A percentile compares a stretch with the other conserved stretches of the same genome.
Evolutionary conservation across 2,888 invertebrate species (phyloP).

Genomic region (Panopea generosa): DNA sequence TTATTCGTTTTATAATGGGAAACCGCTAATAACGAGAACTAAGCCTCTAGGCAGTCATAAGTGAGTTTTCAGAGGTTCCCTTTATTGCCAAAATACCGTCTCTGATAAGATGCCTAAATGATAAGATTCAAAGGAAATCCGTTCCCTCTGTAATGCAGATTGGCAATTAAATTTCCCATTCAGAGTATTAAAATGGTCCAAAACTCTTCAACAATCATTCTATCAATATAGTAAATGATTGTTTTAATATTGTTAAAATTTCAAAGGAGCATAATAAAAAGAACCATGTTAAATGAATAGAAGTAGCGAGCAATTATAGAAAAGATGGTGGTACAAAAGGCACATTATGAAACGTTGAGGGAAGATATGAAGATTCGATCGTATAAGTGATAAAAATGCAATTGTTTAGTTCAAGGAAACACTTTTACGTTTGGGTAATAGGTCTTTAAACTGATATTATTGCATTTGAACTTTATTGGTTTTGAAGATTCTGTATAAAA

Average conservation of each 20-base stretch:
- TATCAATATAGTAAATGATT: slow-evolving; percentile 5
- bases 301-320: no score
- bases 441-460: no score
- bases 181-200: neutral
- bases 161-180: neutral
- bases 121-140: slow-evolving; percentile 40
- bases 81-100: slow-evolving; percentile 22
- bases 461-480: no score
- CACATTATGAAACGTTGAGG: no score
- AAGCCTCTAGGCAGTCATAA: slow-evolving; percentile 15
- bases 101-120: slow-evolving; percentile 27
- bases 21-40: slow-evolving; percentile 12
- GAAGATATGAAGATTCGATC: no score
- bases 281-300: no score
- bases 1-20: slow-evolving; percentile 24
- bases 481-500: no score
- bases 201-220: neutral
- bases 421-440: no score
- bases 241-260: slow-evolving; percentile 3
- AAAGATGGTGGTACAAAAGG: no score
- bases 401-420: neutral
- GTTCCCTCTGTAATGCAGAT: slow-evolving; percentile 2
- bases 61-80: slow-evolving; percentile 10
- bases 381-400: neutral
- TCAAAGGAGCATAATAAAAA: no score